Conservation (phyloP, 2,888 invertebrate species). For the Frankliniella fusca region DNA sequence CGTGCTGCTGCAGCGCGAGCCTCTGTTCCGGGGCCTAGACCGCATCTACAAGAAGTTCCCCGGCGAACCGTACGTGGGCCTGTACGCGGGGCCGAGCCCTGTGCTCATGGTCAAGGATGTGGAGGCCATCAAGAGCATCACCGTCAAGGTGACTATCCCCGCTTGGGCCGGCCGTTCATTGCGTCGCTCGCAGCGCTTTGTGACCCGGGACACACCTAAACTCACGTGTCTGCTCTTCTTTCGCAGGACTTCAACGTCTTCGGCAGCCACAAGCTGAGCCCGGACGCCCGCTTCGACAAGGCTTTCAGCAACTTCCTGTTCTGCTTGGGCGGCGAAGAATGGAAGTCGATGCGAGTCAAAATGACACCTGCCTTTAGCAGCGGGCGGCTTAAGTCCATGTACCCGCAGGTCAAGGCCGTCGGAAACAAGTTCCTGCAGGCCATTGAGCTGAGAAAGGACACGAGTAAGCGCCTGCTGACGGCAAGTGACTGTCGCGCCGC, state of each 20-base stretch:
- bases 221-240: background rate
- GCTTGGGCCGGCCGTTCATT: no score
- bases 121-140: conserved; percentile 7
- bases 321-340: background rate
- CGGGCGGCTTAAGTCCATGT: background rate
- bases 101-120: background rate
- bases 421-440: background rate
- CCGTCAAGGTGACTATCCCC: background rate
- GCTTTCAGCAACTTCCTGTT: background rate
- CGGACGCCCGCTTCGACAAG: background rate
- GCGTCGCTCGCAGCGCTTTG: no score
- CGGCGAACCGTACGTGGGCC: background rate
- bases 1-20: background rate
- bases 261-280: background rate
- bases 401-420: background rate
- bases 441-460: background rate
- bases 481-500: no score
- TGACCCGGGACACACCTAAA: no score
- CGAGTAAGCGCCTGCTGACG: background rate
- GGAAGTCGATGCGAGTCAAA: conserved; percentile 2
- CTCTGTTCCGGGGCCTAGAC: background rate
- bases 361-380: background rate
- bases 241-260: background rate
- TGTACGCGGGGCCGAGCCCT: background rate
- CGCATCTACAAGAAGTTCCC: background rate